These are phyloP conservation scores for Melanostoma scalare DNA, from an alignment of 2,888 invertebrate species.

Conservation along the genomic window DNA sequence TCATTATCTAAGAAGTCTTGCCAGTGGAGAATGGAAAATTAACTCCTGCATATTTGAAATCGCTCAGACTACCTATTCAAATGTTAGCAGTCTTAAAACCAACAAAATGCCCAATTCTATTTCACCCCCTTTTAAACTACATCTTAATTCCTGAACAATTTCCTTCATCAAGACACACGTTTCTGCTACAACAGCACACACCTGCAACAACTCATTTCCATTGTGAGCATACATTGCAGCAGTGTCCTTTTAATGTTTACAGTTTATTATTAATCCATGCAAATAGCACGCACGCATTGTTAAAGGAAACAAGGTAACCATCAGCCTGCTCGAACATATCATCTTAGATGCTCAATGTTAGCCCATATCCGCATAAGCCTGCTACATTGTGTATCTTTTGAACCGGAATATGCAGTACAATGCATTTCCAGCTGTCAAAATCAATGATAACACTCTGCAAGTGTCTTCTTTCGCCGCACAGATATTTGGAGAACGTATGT, in stretches of 20 bases:
- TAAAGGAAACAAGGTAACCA: constrained; percentile 56
- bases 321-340: constrained; percentile 49
- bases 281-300: constrained; percentile 45
- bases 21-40: too few relatives aligned
- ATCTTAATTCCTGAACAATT: neutral
- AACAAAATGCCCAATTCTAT: too few relatives aligned
- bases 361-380: neutral
- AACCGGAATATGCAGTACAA: neutral
- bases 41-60: too few relatives aligned
- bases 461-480: constrained; percentile 27
- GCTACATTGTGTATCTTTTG: neutral
- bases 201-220: constrained; percentile 23
- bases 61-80: too few relatives aligned
- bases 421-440: constrained; percentile 43
- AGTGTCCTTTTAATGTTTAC: constrained; percentile 41
- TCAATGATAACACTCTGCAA: constrained; percentile 33
- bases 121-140: neutral
- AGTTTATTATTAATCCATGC: constrained; percentile 60
- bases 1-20: too few relatives aligned
- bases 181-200: neutral
- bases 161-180: neutral
- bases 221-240: constrained; percentile 24
- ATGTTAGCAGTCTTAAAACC: too few relatives aligned
- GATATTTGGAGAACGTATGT: too few relatives aligned
- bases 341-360: constrained; percentile 43